Evolutionary conservation across 37 sponge, comb jelly and placozoan genomes (phyloP), one percentile per base, ranked within the genome.

Genomic region (Beroe forskalii): DNA sequence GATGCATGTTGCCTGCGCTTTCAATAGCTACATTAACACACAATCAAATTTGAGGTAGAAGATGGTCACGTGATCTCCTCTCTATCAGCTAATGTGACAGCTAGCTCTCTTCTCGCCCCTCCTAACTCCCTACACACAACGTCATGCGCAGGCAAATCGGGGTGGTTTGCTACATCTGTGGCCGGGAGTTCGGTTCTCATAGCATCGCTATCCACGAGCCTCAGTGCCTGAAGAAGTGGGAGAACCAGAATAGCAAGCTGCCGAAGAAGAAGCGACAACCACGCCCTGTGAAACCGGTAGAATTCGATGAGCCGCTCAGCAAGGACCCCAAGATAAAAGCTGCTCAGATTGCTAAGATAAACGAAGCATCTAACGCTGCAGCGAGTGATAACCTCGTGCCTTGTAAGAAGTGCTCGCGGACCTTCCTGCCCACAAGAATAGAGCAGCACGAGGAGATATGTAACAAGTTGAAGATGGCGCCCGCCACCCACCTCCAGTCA

Each of bases 201-300:
- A 93, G 93, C 3, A 93, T 94, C 35, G 89, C 76, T 37, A 94
- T 94, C 35, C 95, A 94, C 66, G 93, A 94, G 62, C 95, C 95
- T 1, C 95, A 94, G 72, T 94, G 95, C 62, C 32, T 94, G 28
- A 93, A 93, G 64, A 95, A 92, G 55, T 91, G 90, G 67, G 89
- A 91, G 40, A 61, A 19, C 31, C 91, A 92, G 67, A 92, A 93
- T 90, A 76, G 63, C 2, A 91, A 67, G 25, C 90, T 93, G 22
- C 94, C 95, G 19, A 62, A 75, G 19, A 62, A 27, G 3, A 62
- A 93, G 35, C 61, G 93, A 36, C 89, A 89, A 63, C 93, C 95
- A 31, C 37, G 76, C 32, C 93, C 94, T 19, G 91, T 66, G n/a
- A 92, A 93, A 61, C 42, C 62, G 1, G 67, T 90, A 9, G 90